Conservation (phyloP, 2,888 invertebrate genomes). For the Troides oblongomaculatus region DNA sequence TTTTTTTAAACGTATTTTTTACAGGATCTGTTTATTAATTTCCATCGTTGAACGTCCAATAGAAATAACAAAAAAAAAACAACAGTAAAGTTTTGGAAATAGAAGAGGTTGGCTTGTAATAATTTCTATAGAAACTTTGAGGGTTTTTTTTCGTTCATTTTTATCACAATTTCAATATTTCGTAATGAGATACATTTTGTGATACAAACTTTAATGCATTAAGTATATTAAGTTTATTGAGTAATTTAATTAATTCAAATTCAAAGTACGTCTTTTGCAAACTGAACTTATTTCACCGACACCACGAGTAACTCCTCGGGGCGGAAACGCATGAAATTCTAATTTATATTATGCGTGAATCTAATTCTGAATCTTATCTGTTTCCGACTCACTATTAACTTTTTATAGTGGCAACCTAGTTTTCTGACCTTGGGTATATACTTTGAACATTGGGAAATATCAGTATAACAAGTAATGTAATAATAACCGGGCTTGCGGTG, state of each 20-base stretch:
- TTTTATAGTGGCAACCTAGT: conserved; percentile 30
- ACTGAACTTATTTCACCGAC: conserved; percentile 16
- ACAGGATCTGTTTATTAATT: too few relatives aligned
- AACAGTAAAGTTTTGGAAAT: too few relatives aligned
- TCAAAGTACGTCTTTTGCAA: not conserved
- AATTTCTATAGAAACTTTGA: too few relatives aligned
- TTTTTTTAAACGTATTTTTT: too few relatives aligned
- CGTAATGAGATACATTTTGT: not conserved
- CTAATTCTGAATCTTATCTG: conserved; percentile 48
- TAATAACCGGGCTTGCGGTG: too few relatives aligned
- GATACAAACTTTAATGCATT: not conserved
- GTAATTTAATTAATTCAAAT: not conserved
- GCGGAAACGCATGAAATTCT: conserved; percentile 54
- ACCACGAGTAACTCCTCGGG: conserved; percentile 27
- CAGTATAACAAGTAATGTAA: too few relatives aligned
- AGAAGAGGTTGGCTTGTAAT: too few relatives aligned
- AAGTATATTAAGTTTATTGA: not conserved
- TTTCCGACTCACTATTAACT: conserved; percentile 40
- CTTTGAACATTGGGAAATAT: not conserved
- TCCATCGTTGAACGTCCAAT: too few relatives aligned
- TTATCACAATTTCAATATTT: too few relatives aligned
- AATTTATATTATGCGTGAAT: conserved; percentile 53
- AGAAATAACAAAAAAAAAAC: too few relatives aligned
- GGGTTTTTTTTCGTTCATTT: too few relatives aligned
- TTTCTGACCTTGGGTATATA: not conserved